These are phyloP conservation scores for Epinephelus fuscoguttatus DNA, from an alignment of 2,113 vertebrate species.

Conservation along the genomic window DNA sequence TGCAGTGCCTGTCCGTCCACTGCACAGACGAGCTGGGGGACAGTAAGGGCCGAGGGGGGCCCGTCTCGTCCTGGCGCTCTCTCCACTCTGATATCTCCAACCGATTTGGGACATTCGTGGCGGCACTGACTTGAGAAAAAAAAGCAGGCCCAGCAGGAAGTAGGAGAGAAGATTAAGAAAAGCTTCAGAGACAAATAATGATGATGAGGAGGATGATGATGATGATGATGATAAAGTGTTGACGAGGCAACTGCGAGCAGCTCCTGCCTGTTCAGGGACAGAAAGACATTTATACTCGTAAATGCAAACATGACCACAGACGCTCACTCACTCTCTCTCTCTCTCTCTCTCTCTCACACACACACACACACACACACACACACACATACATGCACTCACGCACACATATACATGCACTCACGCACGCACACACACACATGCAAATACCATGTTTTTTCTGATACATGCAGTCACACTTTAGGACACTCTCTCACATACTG, in stretches of 20 bases:
- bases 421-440: background rate
- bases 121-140: conserved; percentile 93
- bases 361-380: conserved; percentile 16
- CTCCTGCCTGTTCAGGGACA: conserved; percentile 80
- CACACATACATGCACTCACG: background rate
- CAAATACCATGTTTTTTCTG: conserved; percentile 60
- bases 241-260: conserved; percentile 62
- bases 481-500: conserved; percentile 63
- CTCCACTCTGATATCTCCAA: conserved; percentile 99
- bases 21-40: conserved; percentile 97
- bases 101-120: conserved; percentile 98
- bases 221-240: conserved; percentile 56
- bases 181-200: conserved; percentile 57
- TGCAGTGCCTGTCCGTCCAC: conserved; percentile 98
- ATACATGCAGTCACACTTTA: conserved; percentile 63
- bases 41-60: conserved; percentile 91
- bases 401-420: conserved; percentile 56
- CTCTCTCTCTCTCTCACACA: background rate
- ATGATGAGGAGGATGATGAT: conserved; percentile 41
- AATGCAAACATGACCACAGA: conserved; percentile 57
- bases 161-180: conserved; percentile 33
- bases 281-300: conserved; percentile 75
- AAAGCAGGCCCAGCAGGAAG: conserved; percentile 34
- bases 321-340: conserved; percentile 26
- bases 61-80: conserved; percentile 96